phyloP scores from a whole-genome alignment of 2,797 vertebrate species.

The Rhynchotus rufescens region DNA sequence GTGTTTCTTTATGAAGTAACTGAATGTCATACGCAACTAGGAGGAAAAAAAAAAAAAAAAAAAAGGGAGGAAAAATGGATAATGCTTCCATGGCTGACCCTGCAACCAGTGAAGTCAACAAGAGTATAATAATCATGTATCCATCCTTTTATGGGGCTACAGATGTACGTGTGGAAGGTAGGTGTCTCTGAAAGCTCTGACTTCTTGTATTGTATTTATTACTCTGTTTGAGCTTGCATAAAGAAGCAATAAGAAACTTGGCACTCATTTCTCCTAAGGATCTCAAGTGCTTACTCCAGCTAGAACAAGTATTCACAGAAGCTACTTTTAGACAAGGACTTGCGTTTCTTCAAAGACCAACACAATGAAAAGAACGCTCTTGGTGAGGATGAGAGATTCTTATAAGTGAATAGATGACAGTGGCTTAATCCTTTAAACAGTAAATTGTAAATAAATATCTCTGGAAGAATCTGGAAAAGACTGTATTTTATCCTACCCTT shows the following conservation, averaged over 20 bases:
- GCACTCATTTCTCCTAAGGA: background rate
- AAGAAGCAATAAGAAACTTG: background rate
- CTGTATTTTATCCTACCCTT: background rate
- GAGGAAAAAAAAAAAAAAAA: background rate
- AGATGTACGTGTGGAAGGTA: background rate
- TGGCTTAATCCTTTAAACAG: background rate
- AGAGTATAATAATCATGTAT: background rate
- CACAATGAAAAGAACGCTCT: background rate
- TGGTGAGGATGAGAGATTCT: background rate
- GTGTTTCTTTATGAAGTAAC: background rate
- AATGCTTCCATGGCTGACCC: background rate
- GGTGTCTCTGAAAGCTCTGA: background rate
- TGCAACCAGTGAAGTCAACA: background rate
- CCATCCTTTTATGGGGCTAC: background rate
- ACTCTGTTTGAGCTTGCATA: background rate
- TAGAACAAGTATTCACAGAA: background rate
- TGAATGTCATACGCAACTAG: background rate
- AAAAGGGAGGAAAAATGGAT: background rate
- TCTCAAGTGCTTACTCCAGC: background rate
- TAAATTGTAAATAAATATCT: background rate
- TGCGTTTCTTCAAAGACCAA: background rate
- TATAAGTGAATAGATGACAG: background rate
- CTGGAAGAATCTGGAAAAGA: background rate
- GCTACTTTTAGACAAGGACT: background rate
- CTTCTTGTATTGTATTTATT: background rate